Evolutionary conservation across 2,797 vertebrate genomes (phyloP).

Genomic region (Danio tinwini): DNA sequence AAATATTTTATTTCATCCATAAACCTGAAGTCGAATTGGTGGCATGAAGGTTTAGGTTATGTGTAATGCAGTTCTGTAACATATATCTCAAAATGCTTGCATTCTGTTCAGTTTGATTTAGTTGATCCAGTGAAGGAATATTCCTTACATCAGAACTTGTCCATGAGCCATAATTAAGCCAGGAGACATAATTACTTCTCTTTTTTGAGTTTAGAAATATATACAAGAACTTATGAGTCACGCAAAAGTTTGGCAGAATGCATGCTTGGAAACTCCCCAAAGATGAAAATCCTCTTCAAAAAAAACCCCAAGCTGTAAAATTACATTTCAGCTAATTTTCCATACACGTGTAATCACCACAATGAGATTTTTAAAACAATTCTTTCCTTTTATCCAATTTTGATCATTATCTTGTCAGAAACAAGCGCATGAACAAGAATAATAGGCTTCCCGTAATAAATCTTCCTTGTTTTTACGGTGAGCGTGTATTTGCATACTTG

Average conservation of each 20-base stretch:
- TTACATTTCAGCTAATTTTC: not conserved
- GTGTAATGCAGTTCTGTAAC: not conserved
- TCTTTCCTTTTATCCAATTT: slow-evolving; percentile 1
- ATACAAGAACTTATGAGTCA: not conserved
- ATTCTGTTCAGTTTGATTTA: not conserved
- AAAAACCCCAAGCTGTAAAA: not conserved
- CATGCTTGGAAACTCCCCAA: not conserved
- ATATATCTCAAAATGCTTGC: not conserved
- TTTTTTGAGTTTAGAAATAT: not conserved
- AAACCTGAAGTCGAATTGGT: not conserved
- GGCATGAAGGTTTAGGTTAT: not conserved
- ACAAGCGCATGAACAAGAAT: slow-evolving; percentile 18
- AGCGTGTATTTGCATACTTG: slow-evolving; percentile 45
- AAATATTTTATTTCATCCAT: not conserved
- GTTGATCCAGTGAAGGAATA: not conserved
- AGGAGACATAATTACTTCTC: not conserved
- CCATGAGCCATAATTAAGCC: not conserved
- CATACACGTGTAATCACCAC: not conserved
- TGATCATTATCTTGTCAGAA: slow-evolving; percentile 23
- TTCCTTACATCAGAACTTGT: not conserved
- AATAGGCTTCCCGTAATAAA: slow-evolving; percentile 7
- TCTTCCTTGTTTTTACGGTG: slow-evolving; percentile 26
- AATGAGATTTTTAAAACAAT: not conserved
- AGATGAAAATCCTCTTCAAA: not conserved
- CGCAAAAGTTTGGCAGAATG: not conserved